Base-by-base conservation (phyloP, 2,888 invertebrate species). In the Serrognathus titanus region DNA sequence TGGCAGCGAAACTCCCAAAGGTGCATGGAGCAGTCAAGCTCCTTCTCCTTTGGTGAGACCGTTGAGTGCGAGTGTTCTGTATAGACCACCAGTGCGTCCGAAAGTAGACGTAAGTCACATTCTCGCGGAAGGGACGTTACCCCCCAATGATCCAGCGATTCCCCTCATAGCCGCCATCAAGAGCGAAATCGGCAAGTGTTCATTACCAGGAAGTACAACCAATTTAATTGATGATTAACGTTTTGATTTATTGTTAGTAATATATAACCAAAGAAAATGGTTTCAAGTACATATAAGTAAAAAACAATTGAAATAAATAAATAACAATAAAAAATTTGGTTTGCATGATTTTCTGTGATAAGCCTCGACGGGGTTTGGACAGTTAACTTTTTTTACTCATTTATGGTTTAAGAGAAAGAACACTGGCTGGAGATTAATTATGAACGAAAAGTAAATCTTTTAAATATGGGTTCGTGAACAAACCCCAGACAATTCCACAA, bases 91-190 rank as follows among this genome's bases (percentile, higher is more conserved):
- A 59, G 68, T 72, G 43, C 77, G 77, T 58, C 81, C 80, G 53
- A 78, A 74, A 63, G 70, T 81, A 11, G 80, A 81, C 63, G 77
- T 80, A 0, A 78, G 77, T 13, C 79, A 86, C 13, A 79, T 88
- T 40, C 70, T 83, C 16, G 78, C 84, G 0, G 83, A 85, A 61
- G 82, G 83, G 4, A 79, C 79, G n/a, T 79, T 88, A 59, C 73
- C 79, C 2, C 79, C 82, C 0, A 82, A 83, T 49, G 87, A 92
- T 74, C 89, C 92, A 0, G 92, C 92, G 0, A 83, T 91, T 10
- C 92, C 92, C 0, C 81, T 93, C 24, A 92, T 94, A 66, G 86
- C 88, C 45, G 91, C 92, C 61, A 93, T 94, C 70, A 92, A 90
- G 75, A 86, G 84, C 59, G 93, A 94, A 66, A 69, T 78, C 4